Base-by-base conservation (phyloP, 2,113 vertebrate species). In the Archocentrus centrarchus region DNA sequence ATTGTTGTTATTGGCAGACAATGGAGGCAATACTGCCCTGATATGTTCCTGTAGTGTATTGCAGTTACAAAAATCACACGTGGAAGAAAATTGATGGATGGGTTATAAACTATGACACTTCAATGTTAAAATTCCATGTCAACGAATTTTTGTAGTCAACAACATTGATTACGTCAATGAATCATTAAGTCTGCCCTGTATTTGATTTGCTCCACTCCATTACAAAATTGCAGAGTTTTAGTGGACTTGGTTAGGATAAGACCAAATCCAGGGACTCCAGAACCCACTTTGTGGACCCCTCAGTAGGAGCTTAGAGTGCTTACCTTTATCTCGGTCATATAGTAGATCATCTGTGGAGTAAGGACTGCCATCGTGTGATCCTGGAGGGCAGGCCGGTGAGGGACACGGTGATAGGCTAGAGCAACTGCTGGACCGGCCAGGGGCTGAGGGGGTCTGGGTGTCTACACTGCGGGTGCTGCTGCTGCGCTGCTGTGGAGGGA, bases 321-420 rank as follows among this genome's bases (percentile, higher is more conserved):
- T 93, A 99, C 98, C 98, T 98, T 99, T 99, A 88, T 99, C 98
- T 13, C 97, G 96, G 82, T 99, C 98, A 60, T 98, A 97, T 50
- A 98, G 97, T 32, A 97, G 93, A 41, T 99, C 98, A 87, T 99
- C 98, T 62, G 98, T 92, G 85, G 97, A 98, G 93, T 97, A 99
- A 13, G 98, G 98, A 87, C 98, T 99, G 84, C 97, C 97, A 11
- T 98, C 98, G 15, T 98, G 98, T 84, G 98, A 99, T 79, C 96
- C 97, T 17, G 96, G 96, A 60, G 97, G 98, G 88, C 97, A 97
- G 82, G 97, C 97, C 2, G 97, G 98, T 6, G 97, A 98, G 93
- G 97, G 98, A 93, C 98, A 98, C 86, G 98, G 96, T 0, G 96
- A 96, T 30, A 96, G 97, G 82, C 98, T 99, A 94, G 98, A 99